These are phyloP conservation scores for Diplogasteroides magnus DNA, from an alignment of 1,140 invertebrate genomes.

Conservation along the genomic window DNA sequence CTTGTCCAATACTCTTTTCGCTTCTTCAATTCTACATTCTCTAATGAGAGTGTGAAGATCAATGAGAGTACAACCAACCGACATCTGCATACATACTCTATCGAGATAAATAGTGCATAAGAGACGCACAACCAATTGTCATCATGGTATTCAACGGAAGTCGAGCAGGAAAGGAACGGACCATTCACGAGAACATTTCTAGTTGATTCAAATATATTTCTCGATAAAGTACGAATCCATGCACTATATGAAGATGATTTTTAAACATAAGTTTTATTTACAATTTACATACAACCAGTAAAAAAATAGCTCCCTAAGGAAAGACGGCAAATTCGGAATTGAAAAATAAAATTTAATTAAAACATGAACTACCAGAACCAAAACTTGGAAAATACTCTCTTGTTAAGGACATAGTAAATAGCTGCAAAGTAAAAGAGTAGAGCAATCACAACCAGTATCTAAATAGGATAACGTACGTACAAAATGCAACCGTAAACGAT, in stretches of 20 bases:
- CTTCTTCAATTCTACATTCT: conserved; percentile 8
- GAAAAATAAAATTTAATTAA: conserved; percentile 5
- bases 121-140: no score
- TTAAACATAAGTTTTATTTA: no score
- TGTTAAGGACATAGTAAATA: conserved; percentile 83
- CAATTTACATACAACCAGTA: no score
- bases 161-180: no score
- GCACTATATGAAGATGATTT: no score
- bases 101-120: no score
- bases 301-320: neutral
- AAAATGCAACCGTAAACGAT: no score
- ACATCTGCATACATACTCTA: conserved; percentile 11
- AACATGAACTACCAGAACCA: conserved; percentile 11
- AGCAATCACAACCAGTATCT: conserved; percentile 78
- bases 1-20: conserved; percentile 1
- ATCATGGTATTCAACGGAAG: no score
- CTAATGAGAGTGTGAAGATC: neutral
- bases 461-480: no score
- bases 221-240: no score
- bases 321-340: conserved; percentile 7
- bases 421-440: conserved; percentile 85
- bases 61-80: neutral
- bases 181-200: no score
- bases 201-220: no score
- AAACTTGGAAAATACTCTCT: conserved; percentile 69